Evolutionary conservation across 2,113 vertebrate species (phyloP).

Genomic region (Ctenodactylus gundi): DNA sequence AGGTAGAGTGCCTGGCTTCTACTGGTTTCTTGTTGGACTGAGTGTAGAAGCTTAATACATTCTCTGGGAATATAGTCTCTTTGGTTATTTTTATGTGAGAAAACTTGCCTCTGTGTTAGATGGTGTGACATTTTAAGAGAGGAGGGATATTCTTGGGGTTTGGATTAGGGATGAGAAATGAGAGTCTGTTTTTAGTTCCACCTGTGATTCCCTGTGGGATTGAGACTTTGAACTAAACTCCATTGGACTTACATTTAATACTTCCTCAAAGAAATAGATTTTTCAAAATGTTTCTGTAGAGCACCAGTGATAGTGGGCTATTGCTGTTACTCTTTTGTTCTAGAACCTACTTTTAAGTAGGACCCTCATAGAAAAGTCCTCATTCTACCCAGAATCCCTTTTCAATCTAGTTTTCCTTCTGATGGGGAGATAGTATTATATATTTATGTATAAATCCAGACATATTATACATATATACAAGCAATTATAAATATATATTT

Average conservation of each 20-base stretch:
- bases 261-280: background rate
- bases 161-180: conserved; percentile 15
- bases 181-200: conserved; percentile 1
- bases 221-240: conserved; percentile 20
- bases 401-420: background rate
- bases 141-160: background rate
- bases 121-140: conserved; percentile 4
- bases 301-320: background rate
- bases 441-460: background rate
- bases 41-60: background rate
- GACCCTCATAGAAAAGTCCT: background rate
- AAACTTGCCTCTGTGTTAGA: conserved; percentile 23
- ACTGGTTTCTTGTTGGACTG: conserved; percentile 8
- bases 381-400: background rate
- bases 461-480: background rate
- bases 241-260: background rate
- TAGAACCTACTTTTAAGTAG: conserved; percentile 17
- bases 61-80: background rate
- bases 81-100: background rate
- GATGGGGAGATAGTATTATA: background rate
- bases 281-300: background rate
- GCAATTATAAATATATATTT: background rate
- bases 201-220: background rate
- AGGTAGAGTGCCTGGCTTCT: conserved; percentile 12
- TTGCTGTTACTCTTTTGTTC: background rate